Evolutionary conservation across 2,797 vertebrate genomes (phyloP).

Genomic region (Hypotaenidia philippensis): DNA sequence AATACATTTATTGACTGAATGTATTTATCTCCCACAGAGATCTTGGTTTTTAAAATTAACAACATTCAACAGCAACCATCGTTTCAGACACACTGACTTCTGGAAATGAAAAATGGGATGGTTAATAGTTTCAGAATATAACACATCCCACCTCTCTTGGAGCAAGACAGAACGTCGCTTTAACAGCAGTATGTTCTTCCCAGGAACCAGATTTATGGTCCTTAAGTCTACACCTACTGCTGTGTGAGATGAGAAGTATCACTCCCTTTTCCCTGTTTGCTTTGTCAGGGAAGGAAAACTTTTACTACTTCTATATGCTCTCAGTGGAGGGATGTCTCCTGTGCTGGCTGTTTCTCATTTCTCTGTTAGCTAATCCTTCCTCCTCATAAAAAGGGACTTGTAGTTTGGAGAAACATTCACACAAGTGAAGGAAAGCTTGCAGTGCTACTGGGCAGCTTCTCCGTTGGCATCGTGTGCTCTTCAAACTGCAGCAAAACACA

Average conservation of each 20-base stretch:
- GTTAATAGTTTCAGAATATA: background rate
- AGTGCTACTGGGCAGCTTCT: background rate
- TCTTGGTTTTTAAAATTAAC: background rate
- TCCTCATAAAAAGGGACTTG: background rate
- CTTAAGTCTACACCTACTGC: background rate
- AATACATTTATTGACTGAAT: background rate
- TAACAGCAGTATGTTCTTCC: background rate
- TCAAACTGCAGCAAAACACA: background rate
- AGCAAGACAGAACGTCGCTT: background rate
- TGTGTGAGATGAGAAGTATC: background rate
- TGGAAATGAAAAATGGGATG: background rate
- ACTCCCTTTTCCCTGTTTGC: background rate
- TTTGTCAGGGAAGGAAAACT: background rate
- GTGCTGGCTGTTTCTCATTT: background rate
- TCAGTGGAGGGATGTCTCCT: background rate
- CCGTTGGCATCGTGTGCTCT: background rate
- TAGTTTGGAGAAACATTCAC: background rate
- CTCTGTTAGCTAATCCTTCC: background rate
- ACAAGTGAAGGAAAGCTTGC: background rate
- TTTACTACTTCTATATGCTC: background rate
- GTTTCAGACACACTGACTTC: background rate
- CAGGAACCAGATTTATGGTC: background rate
- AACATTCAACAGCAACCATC: background rate
- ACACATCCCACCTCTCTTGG: background rate
- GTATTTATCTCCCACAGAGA: background rate